Percentiles rank a stretch among this genome's conserved stretches.
phyloP scores from a whole-genome alignment of 1,140 invertebrate genomes.

The Dolichoris vasculosae region DNA sequence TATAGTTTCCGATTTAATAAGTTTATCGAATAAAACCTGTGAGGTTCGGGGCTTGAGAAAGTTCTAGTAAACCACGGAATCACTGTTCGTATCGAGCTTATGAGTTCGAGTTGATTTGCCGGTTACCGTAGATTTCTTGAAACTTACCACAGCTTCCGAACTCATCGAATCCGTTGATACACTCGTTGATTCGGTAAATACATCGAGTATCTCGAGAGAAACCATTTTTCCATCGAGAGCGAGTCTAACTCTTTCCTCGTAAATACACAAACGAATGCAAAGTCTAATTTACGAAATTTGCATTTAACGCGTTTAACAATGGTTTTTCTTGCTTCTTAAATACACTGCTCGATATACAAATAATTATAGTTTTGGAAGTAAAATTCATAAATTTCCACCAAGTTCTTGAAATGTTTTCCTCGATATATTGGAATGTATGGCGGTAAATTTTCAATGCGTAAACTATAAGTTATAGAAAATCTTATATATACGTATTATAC shows the following conservation, averaged over 20 bases:
- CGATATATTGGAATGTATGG: too few relatives aligned
- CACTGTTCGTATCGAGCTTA: neutral
- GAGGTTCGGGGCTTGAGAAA: neutral
- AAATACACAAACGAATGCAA: neutral
- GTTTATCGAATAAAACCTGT: neutral
- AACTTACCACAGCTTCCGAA: neutral
- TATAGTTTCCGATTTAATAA: neutral
- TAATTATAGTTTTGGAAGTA: too few relatives aligned
- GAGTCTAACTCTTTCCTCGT: neutral
- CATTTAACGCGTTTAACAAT: neutral
- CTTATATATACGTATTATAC: too few relatives aligned
- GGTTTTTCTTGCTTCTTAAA: too few relatives aligned
- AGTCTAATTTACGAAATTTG: neutral
- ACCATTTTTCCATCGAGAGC: neutral
- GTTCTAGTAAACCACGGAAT: neutral
- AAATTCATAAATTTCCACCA: too few relatives aligned
- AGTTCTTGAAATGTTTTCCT: too few relatives aligned
- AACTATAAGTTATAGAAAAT: too few relatives aligned
- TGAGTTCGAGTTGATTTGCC: neutral
- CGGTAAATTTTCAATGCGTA: too few relatives aligned
- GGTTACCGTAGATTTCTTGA: neutral
- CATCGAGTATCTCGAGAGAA: neutral
- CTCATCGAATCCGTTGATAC: neutral
- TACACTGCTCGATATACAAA: too few relatives aligned
- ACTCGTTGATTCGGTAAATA: neutral